Evolutionary conservation across 1,140 invertebrate genomes (phyloP).

Genomic region (Cydia splendana): DNA sequence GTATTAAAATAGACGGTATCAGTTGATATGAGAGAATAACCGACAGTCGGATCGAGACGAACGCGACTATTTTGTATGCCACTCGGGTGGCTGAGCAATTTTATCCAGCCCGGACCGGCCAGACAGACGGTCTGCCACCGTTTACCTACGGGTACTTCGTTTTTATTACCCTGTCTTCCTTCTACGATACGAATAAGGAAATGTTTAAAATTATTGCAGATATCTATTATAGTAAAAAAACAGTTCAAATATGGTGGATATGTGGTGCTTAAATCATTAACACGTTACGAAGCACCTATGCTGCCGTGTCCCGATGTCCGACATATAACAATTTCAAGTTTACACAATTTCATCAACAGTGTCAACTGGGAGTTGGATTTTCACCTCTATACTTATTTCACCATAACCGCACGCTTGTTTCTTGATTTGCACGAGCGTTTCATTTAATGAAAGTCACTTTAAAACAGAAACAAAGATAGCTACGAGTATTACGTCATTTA

Average conservation of each 20-base stretch:
- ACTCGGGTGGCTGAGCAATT: constrained; percentile 61
- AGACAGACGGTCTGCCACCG: constrained; percentile 50
- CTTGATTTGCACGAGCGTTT: background rate
- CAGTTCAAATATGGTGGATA: background rate
- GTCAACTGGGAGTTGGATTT: no score
- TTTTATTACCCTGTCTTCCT: constrained; percentile 52
- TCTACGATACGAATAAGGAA: constrained; percentile 17
- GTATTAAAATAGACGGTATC: background rate
- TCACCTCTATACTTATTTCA: background rate
- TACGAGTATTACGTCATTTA: constrained; percentile 33
- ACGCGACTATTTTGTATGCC: constrained; percentile 42
- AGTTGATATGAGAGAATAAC: constrained; percentile 24
- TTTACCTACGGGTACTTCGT: constrained; percentile 52
- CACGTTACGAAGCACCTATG: no score
- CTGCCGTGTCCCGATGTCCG: no score
- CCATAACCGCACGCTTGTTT: background rate
- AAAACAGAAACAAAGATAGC: constrained; percentile 22
- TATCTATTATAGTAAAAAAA: background rate
- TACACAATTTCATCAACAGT: no score
- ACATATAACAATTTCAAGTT: no score
- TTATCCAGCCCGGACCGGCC: constrained; percentile 40
- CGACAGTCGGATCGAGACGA: background rate
- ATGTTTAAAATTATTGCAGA: constrained; percentile 18
- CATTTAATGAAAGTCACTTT: background rate
- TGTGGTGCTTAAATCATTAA: no score